Percentiles rank a stretch among this genome's conserved stretches.
Evolutionary conservation across 1,140 invertebrate species (phyloP).

Genomic region (Papilio dardanus): DNA sequence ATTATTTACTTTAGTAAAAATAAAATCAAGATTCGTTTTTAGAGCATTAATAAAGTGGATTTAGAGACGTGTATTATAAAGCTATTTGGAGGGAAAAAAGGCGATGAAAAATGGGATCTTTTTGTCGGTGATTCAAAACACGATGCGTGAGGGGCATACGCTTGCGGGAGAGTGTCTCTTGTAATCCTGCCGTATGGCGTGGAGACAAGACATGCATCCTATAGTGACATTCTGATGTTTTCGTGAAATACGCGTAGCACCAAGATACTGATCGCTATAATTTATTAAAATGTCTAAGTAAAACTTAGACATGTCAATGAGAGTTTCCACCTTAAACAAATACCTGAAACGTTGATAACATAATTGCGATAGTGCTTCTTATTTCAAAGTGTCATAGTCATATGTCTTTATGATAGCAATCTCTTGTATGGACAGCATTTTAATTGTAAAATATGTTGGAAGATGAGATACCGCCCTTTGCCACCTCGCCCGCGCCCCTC

Average conservation of each 20-base stretch:
- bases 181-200: slow-evolving; percentile 61
- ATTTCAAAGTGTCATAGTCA: slow-evolving; percentile 8
- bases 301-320: background rate
- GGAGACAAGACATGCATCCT: slow-evolving; percentile 56
- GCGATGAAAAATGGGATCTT: slow-evolving; percentile 59
- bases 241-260: too few species aligned
- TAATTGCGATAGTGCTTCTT: background rate
- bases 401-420: slow-evolving; percentile 2
- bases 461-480: slow-evolving; percentile 50
- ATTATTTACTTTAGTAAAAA: background rate
- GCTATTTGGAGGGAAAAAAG: slow-evolving; percentile 56
- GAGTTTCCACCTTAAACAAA: too few species aligned
- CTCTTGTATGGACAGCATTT: slow-evolving; percentile 49
- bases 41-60: slow-evolving; percentile 50
- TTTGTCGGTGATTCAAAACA: slow-evolving; percentile 56
- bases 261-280: background rate
- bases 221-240: slow-evolving; percentile 32
- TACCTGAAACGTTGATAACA: too few species aligned
- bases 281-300: background rate
- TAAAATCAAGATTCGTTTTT: background rate
- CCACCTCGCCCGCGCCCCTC: slow-evolving; percentile 43
- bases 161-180: slow-evolving; percentile 54
- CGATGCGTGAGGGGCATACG: slow-evolving; percentile 63
- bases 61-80: slow-evolving; percentile 51
- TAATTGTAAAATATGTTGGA: slow-evolving; percentile 67